phyloP scores from a whole-genome alignment of 2,888 invertebrate genomes.

The Leucozona laternaria region DNA sequence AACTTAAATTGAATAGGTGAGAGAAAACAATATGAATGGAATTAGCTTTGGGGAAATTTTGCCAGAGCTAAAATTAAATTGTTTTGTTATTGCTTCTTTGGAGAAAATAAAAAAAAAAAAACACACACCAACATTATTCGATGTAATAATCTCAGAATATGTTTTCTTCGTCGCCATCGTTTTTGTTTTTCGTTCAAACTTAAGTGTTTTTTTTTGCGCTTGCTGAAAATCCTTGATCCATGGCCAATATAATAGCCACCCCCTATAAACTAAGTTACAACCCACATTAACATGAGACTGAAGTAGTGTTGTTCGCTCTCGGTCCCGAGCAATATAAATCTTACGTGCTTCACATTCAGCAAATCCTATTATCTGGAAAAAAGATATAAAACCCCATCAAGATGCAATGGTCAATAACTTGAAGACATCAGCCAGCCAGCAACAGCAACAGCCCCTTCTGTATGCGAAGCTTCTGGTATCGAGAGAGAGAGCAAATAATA shows the following conservation, averaged over 20 bases:
- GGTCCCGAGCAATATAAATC: slow-evolving; percentile 17
- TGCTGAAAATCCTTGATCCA: slow-evolving; percentile 9
- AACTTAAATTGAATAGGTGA: slow-evolving; percentile 74
- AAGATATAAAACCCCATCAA: slow-evolving; percentile 68
- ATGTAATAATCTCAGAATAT: slow-evolving; percentile 43
- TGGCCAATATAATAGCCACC: slow-evolving; percentile 11
- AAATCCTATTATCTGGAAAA: slow-evolving; percentile 69
- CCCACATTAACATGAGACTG: slow-evolving; percentile 52
- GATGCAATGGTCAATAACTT: slow-evolving; percentile 70
- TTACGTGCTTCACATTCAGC: slow-evolving; percentile 52
- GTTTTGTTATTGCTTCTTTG: slow-evolving; percentile 52
- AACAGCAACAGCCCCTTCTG: slow-evolving; percentile 3
- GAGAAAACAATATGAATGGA: slow-evolving; percentile 51
- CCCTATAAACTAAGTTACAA: slow-evolving; percentile 70
- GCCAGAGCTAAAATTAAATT: slow-evolving; percentile 41
- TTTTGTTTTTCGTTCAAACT: not conserved
- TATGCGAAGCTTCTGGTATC: not conserved
- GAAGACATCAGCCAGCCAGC: not conserved
- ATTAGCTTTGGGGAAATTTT: slow-evolving; percentile 33
- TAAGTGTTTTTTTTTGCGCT: not conserved
- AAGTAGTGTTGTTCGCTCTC: slow-evolving; percentile 24
- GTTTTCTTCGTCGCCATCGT: slow-evolving; percentile 24
- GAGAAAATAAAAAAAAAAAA: not conserved
- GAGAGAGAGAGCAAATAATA: slow-evolving; percentile 16
- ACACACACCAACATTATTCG: not conserved